These are phyloP conservation scores for Neomicropteryx cornuta DNA, from an alignment of 1,140 invertebrate species.

Conservation along the genomic window DNA sequence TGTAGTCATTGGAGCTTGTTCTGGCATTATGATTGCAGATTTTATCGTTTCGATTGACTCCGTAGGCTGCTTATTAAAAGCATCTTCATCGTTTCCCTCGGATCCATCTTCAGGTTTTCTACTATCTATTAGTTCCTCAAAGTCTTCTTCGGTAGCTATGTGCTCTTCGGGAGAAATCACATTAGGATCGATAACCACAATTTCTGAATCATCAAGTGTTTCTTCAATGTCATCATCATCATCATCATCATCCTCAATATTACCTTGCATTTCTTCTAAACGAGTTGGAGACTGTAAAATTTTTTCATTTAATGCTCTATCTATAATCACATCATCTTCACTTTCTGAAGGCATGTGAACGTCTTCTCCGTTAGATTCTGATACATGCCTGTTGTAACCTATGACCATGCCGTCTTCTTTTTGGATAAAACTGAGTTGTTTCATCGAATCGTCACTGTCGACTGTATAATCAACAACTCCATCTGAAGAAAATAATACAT, in stretches of 20 bases:
- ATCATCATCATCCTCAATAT: constrained; percentile 26
- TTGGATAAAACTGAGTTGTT: constrained; percentile 20
- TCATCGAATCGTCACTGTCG: constrained; percentile 48
- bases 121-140: constrained; percentile 46
- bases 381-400: constrained; percentile 13
- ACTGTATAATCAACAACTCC: constrained; percentile 46
- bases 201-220: constrained; percentile 45
- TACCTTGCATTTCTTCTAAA: constrained; percentile 5
- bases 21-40: constrained; percentile 16
- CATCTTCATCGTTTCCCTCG: constrained; percentile 22
- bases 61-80: constrained; percentile 17
- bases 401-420: constrained; percentile 15
- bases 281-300: constrained; percentile 2
- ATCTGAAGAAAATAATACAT: constrained; percentile 48
- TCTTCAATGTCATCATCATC: constrained; percentile 33
- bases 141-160: constrained; percentile 49
- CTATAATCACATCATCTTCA: constrained; percentile 16
- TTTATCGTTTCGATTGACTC: constrained; percentile 14
- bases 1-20: constrained; percentile 15
- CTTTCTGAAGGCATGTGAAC: constrained; percentile 10
- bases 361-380: constrained; percentile 14
- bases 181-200: constrained; percentile 47
- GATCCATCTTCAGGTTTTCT: constrained; percentile 38
- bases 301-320: constrained; percentile 8
- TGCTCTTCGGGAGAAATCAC: constrained; percentile 48